Evolutionary conservation across 2,888 invertebrate genomes (phyloP).

Genomic region (Taenaris catops): DNA sequence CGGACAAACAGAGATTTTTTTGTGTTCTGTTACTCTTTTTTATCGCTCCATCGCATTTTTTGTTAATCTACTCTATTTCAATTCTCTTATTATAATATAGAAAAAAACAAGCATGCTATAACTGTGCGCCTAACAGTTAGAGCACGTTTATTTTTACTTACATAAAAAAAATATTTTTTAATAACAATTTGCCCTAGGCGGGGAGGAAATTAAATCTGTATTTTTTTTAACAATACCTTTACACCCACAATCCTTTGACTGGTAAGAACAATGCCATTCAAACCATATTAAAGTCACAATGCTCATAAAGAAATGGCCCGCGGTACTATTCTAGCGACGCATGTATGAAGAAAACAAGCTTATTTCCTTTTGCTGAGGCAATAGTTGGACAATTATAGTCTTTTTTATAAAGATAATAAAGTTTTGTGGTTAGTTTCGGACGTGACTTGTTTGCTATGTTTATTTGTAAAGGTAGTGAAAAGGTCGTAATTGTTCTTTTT

Average conservation of each 20-base stretch:
- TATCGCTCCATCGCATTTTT: too few species aligned
- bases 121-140: too few species aligned
- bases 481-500: constrained; percentile 62
- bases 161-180: too few species aligned
- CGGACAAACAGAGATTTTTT: too few species aligned
- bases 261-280: constrained; percentile 68
- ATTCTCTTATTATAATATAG: too few species aligned
- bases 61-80: too few species aligned
- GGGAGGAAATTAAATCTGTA: constrained; percentile 14
- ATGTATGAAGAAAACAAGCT: constrained; percentile 42
- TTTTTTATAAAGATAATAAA: constrained; percentile 30
- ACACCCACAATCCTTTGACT: constrained; percentile 28
- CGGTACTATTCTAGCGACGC: constrained; percentile 44
- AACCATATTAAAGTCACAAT: constrained; percentile 65
- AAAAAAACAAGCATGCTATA: too few species aligned
- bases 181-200: too few species aligned
- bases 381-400: constrained; percentile 29
- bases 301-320: constrained; percentile 67
- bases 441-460: constrained; percentile 27
- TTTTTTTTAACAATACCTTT: constrained; percentile 20
- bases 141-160: too few species aligned
- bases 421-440: constrained; percentile 14
- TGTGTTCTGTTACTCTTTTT: too few species aligned
- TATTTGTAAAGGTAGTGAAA: constrained; percentile 36
- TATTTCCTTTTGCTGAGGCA: constrained; percentile 18